phyloP scores from a whole-genome alignment of 2,113 vertebrate species.

The Callorhinus ursinus region DNA sequence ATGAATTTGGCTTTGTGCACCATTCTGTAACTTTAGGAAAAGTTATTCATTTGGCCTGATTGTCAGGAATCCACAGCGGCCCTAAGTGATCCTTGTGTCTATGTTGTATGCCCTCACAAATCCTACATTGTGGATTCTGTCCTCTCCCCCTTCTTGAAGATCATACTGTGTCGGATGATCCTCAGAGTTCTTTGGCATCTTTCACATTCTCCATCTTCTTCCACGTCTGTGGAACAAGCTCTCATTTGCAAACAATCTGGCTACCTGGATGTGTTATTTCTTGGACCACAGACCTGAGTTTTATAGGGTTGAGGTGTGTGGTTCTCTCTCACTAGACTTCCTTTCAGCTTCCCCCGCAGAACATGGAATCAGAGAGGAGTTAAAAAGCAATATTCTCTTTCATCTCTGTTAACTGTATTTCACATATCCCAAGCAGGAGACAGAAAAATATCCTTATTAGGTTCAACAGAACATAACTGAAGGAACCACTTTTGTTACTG shows the following conservation, averaged over 20 bases:
- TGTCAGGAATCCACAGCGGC: neutral
- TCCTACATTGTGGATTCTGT: neutral
- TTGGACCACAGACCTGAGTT: neutral
- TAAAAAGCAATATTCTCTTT: neutral
- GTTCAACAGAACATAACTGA: neutral
- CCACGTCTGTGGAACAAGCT: neutral
- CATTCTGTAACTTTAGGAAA: neutral
- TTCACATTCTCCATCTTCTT: neutral
- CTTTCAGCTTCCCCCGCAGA: neutral
- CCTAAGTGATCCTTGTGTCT: neutral
- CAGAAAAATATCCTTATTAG: neutral
- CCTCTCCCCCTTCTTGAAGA: neutral
- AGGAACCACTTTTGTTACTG: neutral
- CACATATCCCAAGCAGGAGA: neutral
- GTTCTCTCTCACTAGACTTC: neutral
- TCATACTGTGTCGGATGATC: neutral
- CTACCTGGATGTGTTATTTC: neutral
- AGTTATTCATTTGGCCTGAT: neutral
- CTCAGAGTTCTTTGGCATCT: neutral
- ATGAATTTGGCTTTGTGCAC: neutral
- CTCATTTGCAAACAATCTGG: neutral
- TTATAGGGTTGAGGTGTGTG: neutral
- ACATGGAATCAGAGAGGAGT: neutral
- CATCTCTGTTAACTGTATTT: neutral
- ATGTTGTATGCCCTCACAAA: neutral